Evolutionary conservation across 1,140 invertebrate species (phyloP).

Genomic region (Drosophila lacteicornis): DNA sequence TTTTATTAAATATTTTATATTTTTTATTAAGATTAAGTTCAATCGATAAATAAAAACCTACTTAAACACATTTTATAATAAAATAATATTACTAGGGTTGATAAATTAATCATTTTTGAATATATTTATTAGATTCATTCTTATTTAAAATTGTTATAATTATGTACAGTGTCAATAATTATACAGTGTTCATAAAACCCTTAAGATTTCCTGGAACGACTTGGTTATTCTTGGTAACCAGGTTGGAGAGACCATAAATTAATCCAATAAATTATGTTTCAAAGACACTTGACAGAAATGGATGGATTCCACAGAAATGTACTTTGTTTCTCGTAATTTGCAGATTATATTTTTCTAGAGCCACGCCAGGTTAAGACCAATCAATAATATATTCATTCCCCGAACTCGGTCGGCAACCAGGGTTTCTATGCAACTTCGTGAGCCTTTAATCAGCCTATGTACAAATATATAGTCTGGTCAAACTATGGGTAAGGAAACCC

Average conservation of each 20-base stretch:
- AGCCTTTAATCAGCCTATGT: neutral
- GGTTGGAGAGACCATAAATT: neutral
- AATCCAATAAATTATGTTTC: conserved; percentile 1
- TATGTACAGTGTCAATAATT: too few species aligned
- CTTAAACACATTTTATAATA: too few species aligned
- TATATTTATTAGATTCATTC: neutral
- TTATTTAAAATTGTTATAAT: neutral
- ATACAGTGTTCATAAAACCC: neutral
- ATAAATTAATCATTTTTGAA: too few species aligned
- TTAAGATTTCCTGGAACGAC: neutral
- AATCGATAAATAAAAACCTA: too few species aligned
- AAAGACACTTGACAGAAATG: conserved; percentile 11
- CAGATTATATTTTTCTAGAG: neutral
- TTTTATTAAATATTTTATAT: too few species aligned
- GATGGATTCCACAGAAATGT: conserved; percentile 1
- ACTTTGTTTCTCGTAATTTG: neutral
- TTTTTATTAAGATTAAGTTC: too few species aligned
- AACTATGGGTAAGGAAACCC: neutral
- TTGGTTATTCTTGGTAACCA: neutral
- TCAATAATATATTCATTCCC: neutral
- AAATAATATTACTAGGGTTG: too few species aligned
- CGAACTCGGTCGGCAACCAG: neutral
- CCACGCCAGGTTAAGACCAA: neutral
- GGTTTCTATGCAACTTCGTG: neutral
- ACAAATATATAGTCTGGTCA: too few species aligned